Base-by-base conservation (phyloP, 2,113 vertebrate genomes). In the Formicarius rufipectus region DNA sequence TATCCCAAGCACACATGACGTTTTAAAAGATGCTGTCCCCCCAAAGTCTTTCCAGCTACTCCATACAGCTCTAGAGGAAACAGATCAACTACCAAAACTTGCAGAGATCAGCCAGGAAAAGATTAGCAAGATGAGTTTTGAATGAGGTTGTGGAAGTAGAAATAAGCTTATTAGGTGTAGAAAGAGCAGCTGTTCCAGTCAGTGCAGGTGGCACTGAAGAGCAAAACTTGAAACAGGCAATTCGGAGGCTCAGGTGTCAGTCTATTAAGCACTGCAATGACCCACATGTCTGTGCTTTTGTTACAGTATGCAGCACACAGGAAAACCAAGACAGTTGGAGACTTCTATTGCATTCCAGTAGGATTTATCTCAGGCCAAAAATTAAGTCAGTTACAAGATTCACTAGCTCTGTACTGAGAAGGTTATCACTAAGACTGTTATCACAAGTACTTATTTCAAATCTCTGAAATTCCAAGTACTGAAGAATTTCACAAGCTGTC, bases 221-320 rank as follows among this genome's bases (percentile, higher is more conserved):
- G 7, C 9, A 14, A 33, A 78, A 68, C 39, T 1, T 30, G 17
- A n/a, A 28, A 24, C 13, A 37, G 10, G 52, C n/a, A 50, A 12
- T 18, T 16, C 0, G 27, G n/a, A 71, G 47, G 45, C 28, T 88
- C 42, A 63, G 60, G 22, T 25, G 42, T 18, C 31, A 62, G 33
- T 27, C 27, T 75, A 53, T 39, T 21, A 35, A 60, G 27, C 40
- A 40, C 9, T 40, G 49, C 60, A 60, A 53, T 37, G 63, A 89
- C 17, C 15, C 45, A 20, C 10, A 13, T 4, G 8, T 0, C 0
- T 0, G 1, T 30, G 49, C n/a, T 49, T 27, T 16, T 31, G 4
- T 31, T 45, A 35, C 28, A 49, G 28, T 14, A 60, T 10, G 42
- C 2, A 31, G 33, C 1, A 4, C 40, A 60, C 0, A 6, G 14